Percentiles rank a stretch among this genome's conserved stretches.
Evolutionary conservation across 2,113 vertebrate genomes (phyloP).

Genomic region (Hyaena hyaena): DNA sequence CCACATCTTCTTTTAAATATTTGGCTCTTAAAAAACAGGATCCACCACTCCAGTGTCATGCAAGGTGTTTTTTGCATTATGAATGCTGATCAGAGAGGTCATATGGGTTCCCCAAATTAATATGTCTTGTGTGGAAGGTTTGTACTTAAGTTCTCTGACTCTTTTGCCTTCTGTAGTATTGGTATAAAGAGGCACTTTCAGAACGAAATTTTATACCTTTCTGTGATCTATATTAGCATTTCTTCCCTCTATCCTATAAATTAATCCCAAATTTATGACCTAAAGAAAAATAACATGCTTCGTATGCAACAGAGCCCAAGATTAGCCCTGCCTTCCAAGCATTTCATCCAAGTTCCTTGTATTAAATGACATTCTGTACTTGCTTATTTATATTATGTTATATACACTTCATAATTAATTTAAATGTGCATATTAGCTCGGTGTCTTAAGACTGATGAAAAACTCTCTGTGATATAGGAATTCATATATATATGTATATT

Average conservation of each 20-base stretch:
- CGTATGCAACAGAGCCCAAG: not conserved
- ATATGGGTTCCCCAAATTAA: not conserved
- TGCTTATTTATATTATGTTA: slow-evolving; percentile 6
- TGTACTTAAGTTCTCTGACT: not conserved
- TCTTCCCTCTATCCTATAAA: not conserved
- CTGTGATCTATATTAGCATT: not conserved
- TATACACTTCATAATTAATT: not conserved
- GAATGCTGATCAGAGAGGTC: not conserved
- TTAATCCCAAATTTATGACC: not conserved
- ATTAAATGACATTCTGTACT: not conserved
- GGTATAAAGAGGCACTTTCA: not conserved
- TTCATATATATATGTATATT: not conserved
- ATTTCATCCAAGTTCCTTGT: not conserved
- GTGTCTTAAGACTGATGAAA: not conserved
- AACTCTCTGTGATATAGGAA: not conserved
- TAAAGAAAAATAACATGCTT: not conserved
- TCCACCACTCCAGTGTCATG: not conserved
- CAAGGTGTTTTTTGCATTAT: slow-evolving; percentile 2
- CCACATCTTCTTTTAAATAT: not conserved
- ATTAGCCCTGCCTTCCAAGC: not conserved
- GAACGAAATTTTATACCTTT: not conserved
- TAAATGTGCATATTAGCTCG: slow-evolving; percentile 7
- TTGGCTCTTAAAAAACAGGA: not conserved
- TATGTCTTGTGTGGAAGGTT: not conserved
- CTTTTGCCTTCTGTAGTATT: not conserved